Conservation (phyloP, 2,888 invertebrate species). For the Eulithis prunata region DNA sequence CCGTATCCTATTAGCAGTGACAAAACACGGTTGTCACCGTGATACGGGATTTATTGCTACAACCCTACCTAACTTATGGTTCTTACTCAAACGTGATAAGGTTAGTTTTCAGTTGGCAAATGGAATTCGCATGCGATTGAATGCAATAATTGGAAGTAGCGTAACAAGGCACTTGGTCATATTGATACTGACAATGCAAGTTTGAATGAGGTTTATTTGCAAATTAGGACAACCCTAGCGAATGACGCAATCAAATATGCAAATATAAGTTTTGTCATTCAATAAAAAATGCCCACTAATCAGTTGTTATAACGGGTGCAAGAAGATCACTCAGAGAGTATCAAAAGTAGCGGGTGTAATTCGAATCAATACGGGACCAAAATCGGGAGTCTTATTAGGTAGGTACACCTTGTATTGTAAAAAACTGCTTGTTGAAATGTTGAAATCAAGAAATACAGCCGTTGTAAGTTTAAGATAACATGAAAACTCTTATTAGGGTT, state of each 20-base stretch:
- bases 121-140: conserved; percentile 41
- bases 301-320: no score
- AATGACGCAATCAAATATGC: conserved; percentile 13
- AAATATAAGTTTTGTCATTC: conserved; percentile 13
- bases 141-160: conserved; percentile 68
- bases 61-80: conserved; percentile 3
- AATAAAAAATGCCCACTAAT: background rate
- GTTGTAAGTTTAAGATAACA: no score
- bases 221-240: conserved; percentile 30
- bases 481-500: no score
- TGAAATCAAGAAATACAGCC: no score
- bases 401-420: no score
- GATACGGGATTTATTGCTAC: conserved; percentile 70
- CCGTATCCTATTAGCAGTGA: conserved; percentile 75
- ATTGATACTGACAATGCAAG: conserved; percentile 35
- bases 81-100: conserved; percentile 10
- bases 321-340: no score
- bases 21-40: conserved; percentile 78
- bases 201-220: conserved; percentile 35
- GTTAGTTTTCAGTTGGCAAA: conserved; percentile 20
- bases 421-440: no score
- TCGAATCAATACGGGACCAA: no score
- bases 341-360: no score
- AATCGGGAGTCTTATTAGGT: no score
- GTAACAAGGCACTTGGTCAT: conserved; percentile 59